Percentiles rank a stretch among this genome's conserved stretches.
Evolutionary conservation across 2,797 vertebrate species (phyloP).

Genomic region (Tolypeutes matacus): DNA sequence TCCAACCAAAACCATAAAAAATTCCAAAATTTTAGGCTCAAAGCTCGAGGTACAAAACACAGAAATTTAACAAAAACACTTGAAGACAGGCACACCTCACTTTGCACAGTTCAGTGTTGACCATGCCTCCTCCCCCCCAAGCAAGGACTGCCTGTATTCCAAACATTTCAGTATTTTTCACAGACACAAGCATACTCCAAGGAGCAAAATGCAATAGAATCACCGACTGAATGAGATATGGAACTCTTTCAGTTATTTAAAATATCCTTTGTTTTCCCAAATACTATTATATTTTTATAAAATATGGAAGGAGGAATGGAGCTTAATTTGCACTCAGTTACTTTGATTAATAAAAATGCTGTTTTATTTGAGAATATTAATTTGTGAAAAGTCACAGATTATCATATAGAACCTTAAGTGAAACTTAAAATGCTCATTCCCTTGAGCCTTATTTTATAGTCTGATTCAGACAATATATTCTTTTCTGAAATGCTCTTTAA

Average conservation of each 20-base stretch:
- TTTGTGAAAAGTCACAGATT: conserved; percentile 65
- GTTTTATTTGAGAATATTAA: conserved; percentile 69
- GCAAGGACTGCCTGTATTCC: neutral
- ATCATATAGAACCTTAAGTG: conserved; percentile 63
- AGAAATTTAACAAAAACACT: conserved; percentile 34
- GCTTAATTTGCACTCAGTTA: conserved; percentile 53
- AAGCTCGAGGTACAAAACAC: neutral
- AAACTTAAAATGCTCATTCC: conserved; percentile 77
- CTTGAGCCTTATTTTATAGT: conserved; percentile 67
- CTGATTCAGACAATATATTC: conserved; percentile 76
- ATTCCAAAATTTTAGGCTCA: neutral
- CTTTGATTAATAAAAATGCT: conserved; percentile 57
- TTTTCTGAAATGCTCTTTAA: conserved; percentile 74
- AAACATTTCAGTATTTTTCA: neutral
- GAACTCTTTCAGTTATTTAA: conserved; percentile 1
- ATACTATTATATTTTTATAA: conserved; percentile 53
- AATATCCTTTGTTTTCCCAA: conserved; percentile 50
- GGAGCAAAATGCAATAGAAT: neutral
- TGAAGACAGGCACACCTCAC: neutral
- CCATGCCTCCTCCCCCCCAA: accelerated
- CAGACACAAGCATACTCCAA: neutral
- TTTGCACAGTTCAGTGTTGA: neutral
- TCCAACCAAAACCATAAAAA: neutral
- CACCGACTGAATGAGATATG: neutral
- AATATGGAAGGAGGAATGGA: conserved; percentile 40